Conservation (phyloP, 2,797 vertebrate species). For the Muraenolepis orangiensis region DNA sequence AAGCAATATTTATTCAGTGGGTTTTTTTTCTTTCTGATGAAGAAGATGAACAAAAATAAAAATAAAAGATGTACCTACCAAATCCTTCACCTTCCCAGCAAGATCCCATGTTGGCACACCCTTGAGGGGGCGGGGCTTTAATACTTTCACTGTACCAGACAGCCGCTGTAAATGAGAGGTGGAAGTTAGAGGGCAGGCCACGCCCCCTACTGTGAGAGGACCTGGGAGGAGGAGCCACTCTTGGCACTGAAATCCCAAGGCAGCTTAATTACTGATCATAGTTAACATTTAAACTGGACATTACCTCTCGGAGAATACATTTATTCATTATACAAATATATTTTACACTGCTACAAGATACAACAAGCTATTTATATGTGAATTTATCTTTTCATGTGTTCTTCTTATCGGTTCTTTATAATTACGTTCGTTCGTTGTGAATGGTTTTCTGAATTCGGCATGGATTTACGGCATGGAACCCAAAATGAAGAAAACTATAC, state of each 20-base stretch:
- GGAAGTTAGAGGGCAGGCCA: conserved; percentile 9
- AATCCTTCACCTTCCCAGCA: conserved; percentile 44
- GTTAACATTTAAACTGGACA: conserved; percentile 27
- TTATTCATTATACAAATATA: conserved; percentile 38
- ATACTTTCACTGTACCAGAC: conserved; percentile 72
- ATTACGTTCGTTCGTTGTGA: no score
- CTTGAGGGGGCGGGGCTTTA: conserved; percentile 12
- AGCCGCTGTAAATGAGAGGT: conserved; percentile 49
- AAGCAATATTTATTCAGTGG: conserved; percentile 44
- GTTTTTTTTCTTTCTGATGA: conserved; percentile 26
- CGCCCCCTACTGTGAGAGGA: conserved; percentile 16
- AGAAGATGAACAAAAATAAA: no score
- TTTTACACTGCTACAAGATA: conserved; percentile 58
- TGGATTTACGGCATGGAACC: no score
- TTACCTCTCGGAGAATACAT: conserved; percentile 39
- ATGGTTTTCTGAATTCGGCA: no score
- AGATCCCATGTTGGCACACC: conserved; percentile 19
- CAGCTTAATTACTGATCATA: conserved; percentile 22
- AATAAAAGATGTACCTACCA: conserved; percentile 48
- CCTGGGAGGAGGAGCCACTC: conserved; percentile 1
- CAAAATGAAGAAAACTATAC: no score
- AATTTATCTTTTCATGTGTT: conserved; percentile 33
- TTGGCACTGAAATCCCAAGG: no score
- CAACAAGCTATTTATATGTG: conserved; percentile 34
- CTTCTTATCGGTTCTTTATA: no score